Conservation (phyloP, 2,113 vertebrate species). For the Gymnogyps californianus region DNA sequence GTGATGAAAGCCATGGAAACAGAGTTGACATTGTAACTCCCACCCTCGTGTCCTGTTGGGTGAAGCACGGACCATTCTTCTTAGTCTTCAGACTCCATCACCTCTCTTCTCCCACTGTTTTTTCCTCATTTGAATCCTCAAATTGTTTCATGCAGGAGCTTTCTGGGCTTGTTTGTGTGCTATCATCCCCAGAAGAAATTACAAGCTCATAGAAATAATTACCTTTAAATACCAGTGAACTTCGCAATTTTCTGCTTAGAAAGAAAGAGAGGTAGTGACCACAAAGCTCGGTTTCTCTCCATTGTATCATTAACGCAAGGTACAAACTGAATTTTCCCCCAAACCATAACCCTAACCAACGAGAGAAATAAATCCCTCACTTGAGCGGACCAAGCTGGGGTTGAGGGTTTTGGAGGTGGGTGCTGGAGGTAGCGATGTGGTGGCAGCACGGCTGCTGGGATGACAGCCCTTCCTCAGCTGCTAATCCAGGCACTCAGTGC, state of each 20-base stretch:
- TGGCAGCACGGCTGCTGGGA: neutral
- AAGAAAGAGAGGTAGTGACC: neutral
- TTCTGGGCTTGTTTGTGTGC: neutral
- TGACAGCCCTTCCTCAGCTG: neutral
- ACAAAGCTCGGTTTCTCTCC: neutral
- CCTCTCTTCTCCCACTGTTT: neutral
- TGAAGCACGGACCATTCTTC: neutral
- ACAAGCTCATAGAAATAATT: neutral
- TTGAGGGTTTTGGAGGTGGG: neutral
- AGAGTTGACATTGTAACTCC: neutral
- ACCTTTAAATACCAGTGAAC: neutral
- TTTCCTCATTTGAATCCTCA: neutral
- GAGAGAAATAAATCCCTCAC: neutral
- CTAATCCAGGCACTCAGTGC: neutral
- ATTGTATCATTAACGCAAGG: neutral
- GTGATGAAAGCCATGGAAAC: neutral
- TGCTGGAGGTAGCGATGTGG: neutral
- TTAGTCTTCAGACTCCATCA: neutral
- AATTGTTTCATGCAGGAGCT: neutral
- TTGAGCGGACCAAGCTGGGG: neutral
- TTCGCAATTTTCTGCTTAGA: conserved; percentile 3
- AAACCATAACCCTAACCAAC: neutral
- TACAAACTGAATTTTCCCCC: neutral
- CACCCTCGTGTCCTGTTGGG: rapidly evolving
- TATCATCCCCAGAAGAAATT: neutral